Evolutionary conservation across 2,888 invertebrate genomes (phyloP), one percentile per base, ranked within the genome.

Genomic region (Pristionchus arcanus): DNA sequence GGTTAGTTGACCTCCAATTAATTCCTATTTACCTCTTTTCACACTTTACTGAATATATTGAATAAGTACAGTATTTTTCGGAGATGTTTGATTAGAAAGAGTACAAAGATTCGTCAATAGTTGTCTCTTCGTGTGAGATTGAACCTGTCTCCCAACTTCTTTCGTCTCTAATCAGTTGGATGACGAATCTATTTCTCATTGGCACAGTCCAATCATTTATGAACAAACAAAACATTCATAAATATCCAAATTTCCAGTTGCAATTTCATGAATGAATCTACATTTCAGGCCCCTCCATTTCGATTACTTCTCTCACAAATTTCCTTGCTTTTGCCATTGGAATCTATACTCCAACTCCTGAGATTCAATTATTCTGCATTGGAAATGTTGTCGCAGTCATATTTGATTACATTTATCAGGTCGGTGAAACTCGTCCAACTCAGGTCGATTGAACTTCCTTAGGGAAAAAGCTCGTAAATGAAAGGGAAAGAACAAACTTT

Each of bases 361-460:
- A 98, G 59, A 98, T 98, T 81, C 97, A 97, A 95, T 98, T 98
- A 94, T 98, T 98, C 96, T 98, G 98, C 96, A 97, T 97, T 95
- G 98, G 98, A 95, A 98, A 98, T 97, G 98, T 98, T 94, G 97
- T 97, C 90, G 98, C 98, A 0, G 98, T 98, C 7, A 97, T 97
- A 92, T 97, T 98, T 95, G 98, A 98, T 28, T 98, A 97, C 95
- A 95, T 98, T 85, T 98, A 97, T 97, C 98, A 98, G 95, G 96
- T 89, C 15, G n/a, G 81, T 16, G 42, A 49, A 21, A 83, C 31
- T 19, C 15, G 83, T 16, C 53, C 21, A 21, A 83, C 31, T 16
- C 15, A 34, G 87, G 37, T n/a, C 28, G 28, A 84, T 55, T 7
- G 49, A 85, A 59, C 31, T 42, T 21, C 55, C 59, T 85, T 63